Percentiles rank a stretch among this genome's conserved stretches.
Evolutionary conservation across 1,140 invertebrate genomes (phyloP).

Genomic region (Leptonema lineaticorne): DNA sequence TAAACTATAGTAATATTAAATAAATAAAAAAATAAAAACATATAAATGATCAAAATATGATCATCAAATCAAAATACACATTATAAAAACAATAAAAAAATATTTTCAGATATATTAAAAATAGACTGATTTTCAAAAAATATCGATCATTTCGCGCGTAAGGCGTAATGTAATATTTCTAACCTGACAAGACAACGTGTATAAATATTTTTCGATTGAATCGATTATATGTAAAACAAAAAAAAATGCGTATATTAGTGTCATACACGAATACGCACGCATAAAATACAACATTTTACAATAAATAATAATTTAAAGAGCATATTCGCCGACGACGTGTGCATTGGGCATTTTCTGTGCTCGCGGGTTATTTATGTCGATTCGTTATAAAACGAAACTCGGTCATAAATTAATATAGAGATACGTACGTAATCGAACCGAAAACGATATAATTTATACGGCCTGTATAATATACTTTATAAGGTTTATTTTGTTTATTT

Average conservation of each 20-base stretch:
- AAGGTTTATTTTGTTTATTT: not conserved
- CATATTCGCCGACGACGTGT: conserved; percentile 3
- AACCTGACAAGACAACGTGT: no score
- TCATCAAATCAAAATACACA: no score
- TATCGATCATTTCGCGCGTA: no score
- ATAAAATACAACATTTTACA: conserved; percentile 5
- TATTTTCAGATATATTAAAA: no score
- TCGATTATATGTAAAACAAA: not conserved
- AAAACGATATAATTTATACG: conserved; percentile 1
- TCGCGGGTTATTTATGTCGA: conserved; percentile 12
- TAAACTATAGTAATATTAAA: no score
- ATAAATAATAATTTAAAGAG: conserved; percentile 15
- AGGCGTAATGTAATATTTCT: no score
- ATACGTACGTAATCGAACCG: not conserved
- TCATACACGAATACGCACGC: not conserved
- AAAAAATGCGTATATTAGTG: conserved; percentile 6
- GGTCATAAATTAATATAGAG: not conserved
- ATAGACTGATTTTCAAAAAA: no score
- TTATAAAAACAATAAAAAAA: no score
- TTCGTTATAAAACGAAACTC: not conserved
- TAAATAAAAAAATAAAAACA: no score
- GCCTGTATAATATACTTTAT: not conserved
- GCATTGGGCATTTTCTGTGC: not conserved
- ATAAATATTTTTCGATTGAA: not conserved
- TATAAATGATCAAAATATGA: no score